Base-by-base conservation (phyloP, 2,797 vertebrate species). In the Tympanoctomys barrerae region DNA sequence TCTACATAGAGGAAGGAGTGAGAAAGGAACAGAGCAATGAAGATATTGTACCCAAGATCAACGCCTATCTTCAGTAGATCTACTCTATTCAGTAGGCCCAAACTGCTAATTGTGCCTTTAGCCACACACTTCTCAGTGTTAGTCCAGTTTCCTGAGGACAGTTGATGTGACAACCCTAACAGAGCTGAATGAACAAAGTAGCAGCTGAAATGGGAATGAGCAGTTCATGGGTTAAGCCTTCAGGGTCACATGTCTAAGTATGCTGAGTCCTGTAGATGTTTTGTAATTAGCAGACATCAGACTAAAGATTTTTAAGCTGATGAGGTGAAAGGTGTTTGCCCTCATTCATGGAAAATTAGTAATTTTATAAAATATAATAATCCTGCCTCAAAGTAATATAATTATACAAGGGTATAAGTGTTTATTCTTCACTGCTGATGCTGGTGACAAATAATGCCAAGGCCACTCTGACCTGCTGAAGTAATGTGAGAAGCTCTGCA, bases 211-310 rank as follows among this genome's bases (percentile, higher is more conserved):
- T 18, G 13, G 11, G 5, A 12, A 11, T 16, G 22, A 9, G 4
- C 22, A 6, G 16, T 0, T 59, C 36, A 18, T 4, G 6, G 62
- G 39, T 42, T 13, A 73, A 0, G 12, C n/a, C 68, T 36, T 33
- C 3, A 28, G 0, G 33, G 36, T 22, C 10, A 16, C 0, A 0
- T 28, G 42, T 22, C 7, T 2, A 0, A 4, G 22, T 22, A 26
- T 16, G 2, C 54, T 31, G 54, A 70, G 18, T 70, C 10, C 68
- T 36, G 22, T 0, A 64, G 82, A 86, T 31, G n/a, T 31, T n/a
- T 24, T 16, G 6, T n/a, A 26, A 13, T 36, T 64, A 28, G 71
- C 19, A 73, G 57, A 57, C 12, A 22, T 13, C 18, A 22, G 12
- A 24, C 7, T 57, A 21, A 22, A 28, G 36, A 46, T 57, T 77